These are phyloP conservation scores for Fragum sueziense DNA, from an alignment of 2,888 invertebrate genomes.

Conservation along the genomic window DNA sequence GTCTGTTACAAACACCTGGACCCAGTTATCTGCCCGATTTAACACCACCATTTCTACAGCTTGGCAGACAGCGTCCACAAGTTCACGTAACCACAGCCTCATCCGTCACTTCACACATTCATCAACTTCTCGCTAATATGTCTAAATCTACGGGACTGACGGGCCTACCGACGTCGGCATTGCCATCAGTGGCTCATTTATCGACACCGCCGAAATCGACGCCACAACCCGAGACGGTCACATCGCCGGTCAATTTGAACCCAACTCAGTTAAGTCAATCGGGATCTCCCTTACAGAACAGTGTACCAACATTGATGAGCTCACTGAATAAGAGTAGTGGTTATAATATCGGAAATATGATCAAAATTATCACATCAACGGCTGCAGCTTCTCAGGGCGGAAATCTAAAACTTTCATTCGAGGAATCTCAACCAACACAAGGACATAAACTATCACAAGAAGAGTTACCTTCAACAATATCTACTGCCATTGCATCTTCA, in stretches of 20 bases:
- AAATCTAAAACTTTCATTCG: not conserved
- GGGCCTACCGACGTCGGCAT: not conserved
- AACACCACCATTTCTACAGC: conserved; percentile 27
- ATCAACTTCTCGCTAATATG: conserved; percentile 75
- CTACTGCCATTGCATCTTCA: not conserved
- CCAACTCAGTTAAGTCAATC: conserved; percentile 42
- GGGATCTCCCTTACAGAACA: conserved; percentile 59
- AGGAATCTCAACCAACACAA: not conserved
- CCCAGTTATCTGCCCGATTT: conserved; percentile 22
- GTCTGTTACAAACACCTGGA: conserved; percentile 26
- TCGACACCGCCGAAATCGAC: not conserved
- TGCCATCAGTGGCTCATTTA: conserved; percentile 12
- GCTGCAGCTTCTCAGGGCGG: not conserved
- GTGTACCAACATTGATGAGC: conserved; percentile 59
- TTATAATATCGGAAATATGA: conserved; percentile 12
- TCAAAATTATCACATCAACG: conserved; percentile 34
- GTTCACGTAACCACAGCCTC: conserved; percentile 69
- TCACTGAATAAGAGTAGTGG: conserved; percentile 44
- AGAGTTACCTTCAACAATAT: conserved; percentile 38
- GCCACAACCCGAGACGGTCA: not conserved
- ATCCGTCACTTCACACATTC: conserved; percentile 74
- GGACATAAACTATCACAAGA: conserved; percentile 76
- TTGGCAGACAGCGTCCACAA: conserved; percentile 54
- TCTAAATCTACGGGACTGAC: conserved; percentile 32
- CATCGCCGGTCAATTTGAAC: conserved; percentile 11